A percentile compares a stretch with the other conserved stretches of the same genome.
Evolutionary conservation across 2,113 vertebrate species (phyloP).

Genomic region (Pygoscelis adeliae): DNA sequence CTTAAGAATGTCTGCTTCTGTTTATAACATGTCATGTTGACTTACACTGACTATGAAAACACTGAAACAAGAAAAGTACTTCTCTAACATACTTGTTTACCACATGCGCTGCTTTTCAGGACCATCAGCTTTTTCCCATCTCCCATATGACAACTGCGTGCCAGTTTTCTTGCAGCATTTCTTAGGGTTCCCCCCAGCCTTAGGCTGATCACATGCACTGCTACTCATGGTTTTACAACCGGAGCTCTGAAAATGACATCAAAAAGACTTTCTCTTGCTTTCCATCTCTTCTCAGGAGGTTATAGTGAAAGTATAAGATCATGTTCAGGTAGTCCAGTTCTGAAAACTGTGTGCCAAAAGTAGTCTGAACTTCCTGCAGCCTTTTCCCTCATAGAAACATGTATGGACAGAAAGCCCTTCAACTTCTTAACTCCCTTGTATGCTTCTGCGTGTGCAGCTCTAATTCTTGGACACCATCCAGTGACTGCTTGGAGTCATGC

Average conservation of each 20-base stretch:
- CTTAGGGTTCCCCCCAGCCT: neutral
- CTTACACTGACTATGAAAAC: neutral
- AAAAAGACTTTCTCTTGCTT: neutral
- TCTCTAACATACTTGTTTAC: neutral
- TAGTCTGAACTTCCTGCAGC: neutral
- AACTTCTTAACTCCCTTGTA: neutral
- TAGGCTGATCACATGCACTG: neutral
- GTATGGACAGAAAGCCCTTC: neutral
- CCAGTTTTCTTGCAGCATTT: neutral
- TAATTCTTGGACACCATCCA: constrained; percentile 24
- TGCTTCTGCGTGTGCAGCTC: neutral
- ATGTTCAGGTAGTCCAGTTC: neutral
- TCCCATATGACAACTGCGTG: accelerated
- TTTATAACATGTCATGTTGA: neutral
- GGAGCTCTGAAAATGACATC: neutral
- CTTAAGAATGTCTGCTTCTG: neutral
- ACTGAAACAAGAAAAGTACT: neutral
- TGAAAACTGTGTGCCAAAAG: neutral
- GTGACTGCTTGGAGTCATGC: neutral
- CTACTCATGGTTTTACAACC: neutral
- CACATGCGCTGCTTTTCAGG: neutral
- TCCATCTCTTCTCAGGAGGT: neutral
- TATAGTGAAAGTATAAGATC: neutral
- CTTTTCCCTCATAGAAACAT: neutral
- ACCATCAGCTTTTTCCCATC: neutral